Evolutionary conservation across 2,113 vertebrate genomes (phyloP).

Genomic region (Corythoichthys intestinalis): DNA sequence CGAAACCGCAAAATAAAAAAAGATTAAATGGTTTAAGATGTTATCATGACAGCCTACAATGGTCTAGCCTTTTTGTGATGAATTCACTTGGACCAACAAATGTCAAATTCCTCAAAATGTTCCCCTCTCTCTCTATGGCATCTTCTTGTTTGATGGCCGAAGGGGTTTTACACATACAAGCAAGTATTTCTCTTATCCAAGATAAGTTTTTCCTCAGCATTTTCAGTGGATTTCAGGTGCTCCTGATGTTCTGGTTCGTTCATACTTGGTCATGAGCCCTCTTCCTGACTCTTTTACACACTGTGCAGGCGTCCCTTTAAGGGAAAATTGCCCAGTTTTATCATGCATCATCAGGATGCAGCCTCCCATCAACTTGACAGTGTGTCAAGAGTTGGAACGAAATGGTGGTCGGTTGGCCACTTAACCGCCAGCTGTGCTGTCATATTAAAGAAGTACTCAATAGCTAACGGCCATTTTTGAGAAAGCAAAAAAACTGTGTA

Average conservation of each 20-base stretch:
- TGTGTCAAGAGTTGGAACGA: slow-evolving; percentile 10
- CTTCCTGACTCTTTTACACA: not conserved
- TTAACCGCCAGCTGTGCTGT: slow-evolving; percentile 5
- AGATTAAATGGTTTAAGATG: too few relatives aligned
- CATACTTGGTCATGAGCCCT: not conserved
- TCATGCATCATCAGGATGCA: not conserved
- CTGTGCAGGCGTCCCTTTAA: not conserved
- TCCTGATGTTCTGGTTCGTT: not conserved
- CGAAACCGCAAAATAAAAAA: too few relatives aligned
- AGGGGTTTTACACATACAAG: not conserved
- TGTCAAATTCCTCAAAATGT: not conserved
- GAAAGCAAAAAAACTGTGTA: not conserved
- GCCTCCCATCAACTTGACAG: not conserved
- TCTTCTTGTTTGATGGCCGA: too few relatives aligned
- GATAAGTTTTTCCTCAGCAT: not conserved
- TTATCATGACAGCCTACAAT: not conserved
- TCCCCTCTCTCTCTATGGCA: too few relatives aligned
- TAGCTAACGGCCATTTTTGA: slow-evolving; percentile 8
- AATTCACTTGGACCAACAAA: not conserved
- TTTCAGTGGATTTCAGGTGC: not conserved
- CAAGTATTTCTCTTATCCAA: not conserved
- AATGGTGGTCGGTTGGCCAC: slow-evolving; percentile 15
- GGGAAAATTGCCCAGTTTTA: not conserved
- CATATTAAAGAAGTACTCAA: slow-evolving; percentile 7
- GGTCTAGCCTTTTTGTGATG: not conserved